These are phyloP conservation scores for Argyresthia goedartella DNA, from an alignment of 2,888 invertebrate genomes.

Conservation along the genomic window DNA sequence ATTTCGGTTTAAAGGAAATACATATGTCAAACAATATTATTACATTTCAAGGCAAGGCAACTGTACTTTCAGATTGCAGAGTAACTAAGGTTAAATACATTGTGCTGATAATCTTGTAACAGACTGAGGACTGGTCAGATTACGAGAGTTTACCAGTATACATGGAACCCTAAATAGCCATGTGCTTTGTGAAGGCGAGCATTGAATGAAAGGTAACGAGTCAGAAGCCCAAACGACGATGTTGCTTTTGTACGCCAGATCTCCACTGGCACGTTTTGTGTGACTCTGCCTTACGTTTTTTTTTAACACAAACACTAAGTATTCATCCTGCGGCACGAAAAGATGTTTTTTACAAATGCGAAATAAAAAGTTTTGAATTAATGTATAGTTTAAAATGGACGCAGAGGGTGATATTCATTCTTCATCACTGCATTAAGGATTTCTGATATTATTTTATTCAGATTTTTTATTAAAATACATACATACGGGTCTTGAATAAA, in stretches of 20 bases:
- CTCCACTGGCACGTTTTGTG: conserved; percentile 23
- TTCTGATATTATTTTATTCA: too few species aligned
- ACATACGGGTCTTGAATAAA: too few species aligned
- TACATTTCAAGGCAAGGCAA: too few species aligned
- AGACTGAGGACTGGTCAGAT: neutral
- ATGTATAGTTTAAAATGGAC: too few species aligned
- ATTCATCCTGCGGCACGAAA: neutral
- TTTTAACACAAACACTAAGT: neutral
- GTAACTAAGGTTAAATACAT: neutral
- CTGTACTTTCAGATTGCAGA: too few species aligned
- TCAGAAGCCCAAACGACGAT: conserved; percentile 29
- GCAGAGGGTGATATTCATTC: too few species aligned
- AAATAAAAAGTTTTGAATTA: too few species aligned
- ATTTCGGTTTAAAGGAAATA: too few species aligned
- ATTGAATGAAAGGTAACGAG: conserved; percentile 52
- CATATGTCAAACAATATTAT: too few species aligned
- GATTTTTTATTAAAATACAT: too few species aligned
- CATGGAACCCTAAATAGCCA: conserved; percentile 25
- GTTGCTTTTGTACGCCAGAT: conserved; percentile 26
- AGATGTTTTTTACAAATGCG: too few species aligned
- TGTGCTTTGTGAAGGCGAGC: conserved; percentile 26
- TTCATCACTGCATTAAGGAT: too few species aligned
- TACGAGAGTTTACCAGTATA: neutral
- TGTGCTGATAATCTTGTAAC: neutral
- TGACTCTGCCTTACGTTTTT: conserved; percentile 18